Evolutionary conservation across 1,140 invertebrate genomes (phyloP).

Genomic region (Lethrus apterus): DNA sequence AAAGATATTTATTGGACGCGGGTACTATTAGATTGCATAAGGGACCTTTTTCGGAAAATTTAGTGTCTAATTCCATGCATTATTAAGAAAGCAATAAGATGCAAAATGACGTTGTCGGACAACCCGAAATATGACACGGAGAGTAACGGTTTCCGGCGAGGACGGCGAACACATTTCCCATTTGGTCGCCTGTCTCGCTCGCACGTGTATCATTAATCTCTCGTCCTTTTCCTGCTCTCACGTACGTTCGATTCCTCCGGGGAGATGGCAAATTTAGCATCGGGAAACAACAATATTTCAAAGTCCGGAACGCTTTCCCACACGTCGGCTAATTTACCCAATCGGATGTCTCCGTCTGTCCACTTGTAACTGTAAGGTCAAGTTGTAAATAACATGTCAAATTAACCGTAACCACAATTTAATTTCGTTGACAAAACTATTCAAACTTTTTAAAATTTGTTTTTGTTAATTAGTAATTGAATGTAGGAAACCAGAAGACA

Average conservation of each 20-base stretch:
- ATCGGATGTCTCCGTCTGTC: too few species aligned
- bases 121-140: constrained; percentile 24
- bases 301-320: constrained; percentile 32
- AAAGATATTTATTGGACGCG: not conserved
- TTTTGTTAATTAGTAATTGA: too few species aligned
- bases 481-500: too few species aligned
- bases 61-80: constrained; percentile 20
- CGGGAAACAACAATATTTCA: constrained; percentile 30
- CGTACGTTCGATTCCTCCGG: constrained; percentile 21
- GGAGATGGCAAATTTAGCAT: constrained; percentile 33
- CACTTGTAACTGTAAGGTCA: too few species aligned
- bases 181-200: constrained; percentile 17
- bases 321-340: constrained; percentile 20
- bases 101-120: constrained; percentile 20
- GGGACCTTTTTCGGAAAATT: constrained; percentile 17
- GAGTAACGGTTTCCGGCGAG: constrained; percentile 11
- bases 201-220: constrained; percentile 21
- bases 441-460: too few species aligned
- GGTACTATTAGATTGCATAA: not conserved
- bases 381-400: too few species aligned
- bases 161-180: constrained; percentile 12
- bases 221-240: constrained; percentile 25
- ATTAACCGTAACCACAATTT: too few species aligned
- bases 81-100: constrained; percentile 25
- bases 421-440: too few species aligned